A percentile compares a stretch with the other conserved stretches of the same genome.
Conservation (phyloP, 2,888 invertebrate species). For the Spicauda simplicius region DNA sequence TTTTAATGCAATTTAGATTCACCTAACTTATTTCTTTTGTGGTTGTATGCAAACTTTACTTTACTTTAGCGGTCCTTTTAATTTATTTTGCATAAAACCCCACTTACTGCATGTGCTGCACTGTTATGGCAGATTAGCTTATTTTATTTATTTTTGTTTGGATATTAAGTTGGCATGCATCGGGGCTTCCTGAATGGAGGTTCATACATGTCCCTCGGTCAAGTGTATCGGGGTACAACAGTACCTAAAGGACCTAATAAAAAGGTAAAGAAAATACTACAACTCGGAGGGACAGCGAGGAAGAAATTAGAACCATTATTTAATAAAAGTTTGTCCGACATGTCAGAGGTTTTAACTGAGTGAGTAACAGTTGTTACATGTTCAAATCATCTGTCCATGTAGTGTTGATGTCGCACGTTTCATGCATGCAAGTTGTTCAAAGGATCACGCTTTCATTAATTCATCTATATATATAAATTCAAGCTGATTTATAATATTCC, state of each 20-base stretch:
- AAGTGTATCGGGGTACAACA: conserved; percentile 87
- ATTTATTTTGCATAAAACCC: conserved; percentile 29
- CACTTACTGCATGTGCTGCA: conserved; percentile 44
- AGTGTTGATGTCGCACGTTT: conserved; percentile 3
- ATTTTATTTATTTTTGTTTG: conserved; percentile 58
- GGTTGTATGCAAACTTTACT: conserved; percentile 26
- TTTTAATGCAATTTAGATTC: conserved; percentile 21
- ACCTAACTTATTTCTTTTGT: conserved; percentile 39
- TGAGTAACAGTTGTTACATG: conserved; percentile 48
- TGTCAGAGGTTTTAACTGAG: conserved; percentile 50
- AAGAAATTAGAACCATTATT: conserved; percentile 57
- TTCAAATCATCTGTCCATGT: conserved; percentile 15
- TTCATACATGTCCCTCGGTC: conserved; percentile 87
- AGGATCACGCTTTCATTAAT: background rate
- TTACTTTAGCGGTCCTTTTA: background rate
- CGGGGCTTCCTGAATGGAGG: conserved; percentile 85
- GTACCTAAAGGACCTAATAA: conserved; percentile 80
- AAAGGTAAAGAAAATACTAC: conserved; percentile 86
- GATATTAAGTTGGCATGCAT: conserved; percentile 84
- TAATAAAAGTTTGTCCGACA: conserved; percentile 46
- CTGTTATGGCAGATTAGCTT: conserved; percentile 45
- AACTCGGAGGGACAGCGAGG: conserved; percentile 71
- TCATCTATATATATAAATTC: background rate
- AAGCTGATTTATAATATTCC: background rate
- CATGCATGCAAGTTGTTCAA: conserved; percentile 6